phyloP scores from a whole-genome alignment of 2,888 invertebrate genomes.

The Lymantria dispar region DNA sequence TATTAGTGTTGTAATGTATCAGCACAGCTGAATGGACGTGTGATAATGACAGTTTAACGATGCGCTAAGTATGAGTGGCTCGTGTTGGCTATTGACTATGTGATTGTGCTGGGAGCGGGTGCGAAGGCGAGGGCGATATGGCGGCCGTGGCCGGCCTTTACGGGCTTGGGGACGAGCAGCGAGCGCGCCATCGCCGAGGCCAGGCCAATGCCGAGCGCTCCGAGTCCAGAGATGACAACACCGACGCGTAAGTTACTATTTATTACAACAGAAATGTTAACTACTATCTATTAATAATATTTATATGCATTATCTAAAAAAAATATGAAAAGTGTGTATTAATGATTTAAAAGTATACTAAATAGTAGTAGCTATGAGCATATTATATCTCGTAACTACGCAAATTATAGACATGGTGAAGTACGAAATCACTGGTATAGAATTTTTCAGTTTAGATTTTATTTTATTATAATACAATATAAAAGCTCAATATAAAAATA shows the following conservation, averaged over 20 bases:
- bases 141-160: conserved; percentile 91
- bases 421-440: no score
- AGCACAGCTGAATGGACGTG: conserved; percentile 26
- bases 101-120: conserved; percentile 41
- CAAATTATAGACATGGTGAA: no score
- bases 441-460: no score
- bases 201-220: conserved; percentile 86
- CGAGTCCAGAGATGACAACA: conserved; percentile 82
- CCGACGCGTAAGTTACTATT: conserved; percentile 76
- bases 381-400: no score
- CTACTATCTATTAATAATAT: no score
- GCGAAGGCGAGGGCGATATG: conserved; percentile 67
- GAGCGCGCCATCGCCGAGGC: conserved; percentile 76
- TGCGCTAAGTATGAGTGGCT: conserved; percentile 28
- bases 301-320: no score
- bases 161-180: conserved; percentile 89
- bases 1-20: conserved; percentile 39
- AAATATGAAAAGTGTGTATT: no score
- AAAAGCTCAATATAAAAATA: no score
- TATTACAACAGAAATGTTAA: no score
- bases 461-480: no score
- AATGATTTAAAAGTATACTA: no score
- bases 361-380: no score
- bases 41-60: conserved; percentile 23
- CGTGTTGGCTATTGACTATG: conserved; percentile 31